Percentiles rank a stretch among this genome's conserved stretches.
Evolutionary conservation across 2,113 vertebrate genomes (phyloP).

Genomic region (Phylloscopus trochilus): DNA sequence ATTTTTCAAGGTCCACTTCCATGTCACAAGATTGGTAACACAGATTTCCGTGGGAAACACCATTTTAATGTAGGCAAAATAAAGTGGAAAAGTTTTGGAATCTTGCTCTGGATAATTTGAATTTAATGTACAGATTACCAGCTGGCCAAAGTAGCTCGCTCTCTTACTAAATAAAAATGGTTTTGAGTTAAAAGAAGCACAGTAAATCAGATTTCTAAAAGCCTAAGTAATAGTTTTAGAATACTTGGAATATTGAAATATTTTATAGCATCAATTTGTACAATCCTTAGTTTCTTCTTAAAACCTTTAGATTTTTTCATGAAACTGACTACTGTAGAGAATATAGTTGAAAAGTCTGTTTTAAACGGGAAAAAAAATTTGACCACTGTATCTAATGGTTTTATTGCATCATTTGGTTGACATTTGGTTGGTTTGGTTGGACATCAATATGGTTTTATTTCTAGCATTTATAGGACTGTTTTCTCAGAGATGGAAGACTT

Average conservation of each 20-base stretch:
- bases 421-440: background rate
- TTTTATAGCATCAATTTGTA: background rate
- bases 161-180: background rate
- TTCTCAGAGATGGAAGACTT: background rate
- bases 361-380: background rate
- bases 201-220: background rate
- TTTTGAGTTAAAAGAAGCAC: background rate
- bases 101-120: background rate
- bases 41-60: background rate
- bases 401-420: background rate
- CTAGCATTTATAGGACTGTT: background rate
- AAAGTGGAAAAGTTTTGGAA: background rate
- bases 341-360: background rate
- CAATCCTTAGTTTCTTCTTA: background rate
- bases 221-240: background rate
- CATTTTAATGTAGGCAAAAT: background rate
- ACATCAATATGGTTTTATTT: background rate
- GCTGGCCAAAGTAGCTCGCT: background rate
- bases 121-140: background rate
- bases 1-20: background rate
- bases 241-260: background rate
- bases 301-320: background rate
- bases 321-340: background rate
- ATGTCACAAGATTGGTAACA: background rate
- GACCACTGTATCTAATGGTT: background rate